Conservation (phyloP, 2,113 vertebrate genomes). For the Grallaria varia region DNA sequence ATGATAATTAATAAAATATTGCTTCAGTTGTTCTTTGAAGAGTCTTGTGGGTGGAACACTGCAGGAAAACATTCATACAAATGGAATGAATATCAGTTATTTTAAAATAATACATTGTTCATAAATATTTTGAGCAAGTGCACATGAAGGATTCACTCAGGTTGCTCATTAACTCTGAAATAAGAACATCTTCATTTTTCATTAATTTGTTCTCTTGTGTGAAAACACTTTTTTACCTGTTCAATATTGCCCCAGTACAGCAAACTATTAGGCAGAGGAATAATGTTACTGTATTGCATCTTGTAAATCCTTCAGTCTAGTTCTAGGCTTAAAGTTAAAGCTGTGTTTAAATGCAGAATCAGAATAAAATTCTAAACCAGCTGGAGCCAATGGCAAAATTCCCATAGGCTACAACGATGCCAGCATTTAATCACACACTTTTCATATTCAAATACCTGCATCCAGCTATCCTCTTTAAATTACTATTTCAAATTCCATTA, state of each 20-base stretch:
- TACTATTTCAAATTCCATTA: background rate
- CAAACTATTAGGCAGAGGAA: background rate
- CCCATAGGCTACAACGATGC: background rate
- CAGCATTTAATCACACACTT: background rate
- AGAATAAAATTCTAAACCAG: background rate
- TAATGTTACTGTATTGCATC: background rate
- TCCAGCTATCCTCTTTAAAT: slow-evolving; percentile 35
- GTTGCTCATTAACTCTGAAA: slow-evolving; percentile 23
- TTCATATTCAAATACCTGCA: slow-evolving; percentile 8
- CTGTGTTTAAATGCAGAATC: background rate
- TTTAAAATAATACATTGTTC: background rate
- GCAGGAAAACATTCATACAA: background rate
- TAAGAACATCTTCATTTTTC: slow-evolving; percentile 23
- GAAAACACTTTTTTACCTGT: slow-evolving; percentile 22
- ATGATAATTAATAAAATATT: background rate
- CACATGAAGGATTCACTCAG: background rate
- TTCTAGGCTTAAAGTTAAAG: background rate
- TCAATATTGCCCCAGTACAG: background rate
- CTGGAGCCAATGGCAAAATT: background rate
- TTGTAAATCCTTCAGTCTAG: background rate
- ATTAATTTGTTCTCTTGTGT: background rate
- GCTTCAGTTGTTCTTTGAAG: background rate
- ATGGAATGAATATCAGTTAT: background rate
- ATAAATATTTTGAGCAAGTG: background rate
- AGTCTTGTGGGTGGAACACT: background rate